Conservation (phyloP, 2,888 invertebrate species). For the Drosophila robusta region DNA sequence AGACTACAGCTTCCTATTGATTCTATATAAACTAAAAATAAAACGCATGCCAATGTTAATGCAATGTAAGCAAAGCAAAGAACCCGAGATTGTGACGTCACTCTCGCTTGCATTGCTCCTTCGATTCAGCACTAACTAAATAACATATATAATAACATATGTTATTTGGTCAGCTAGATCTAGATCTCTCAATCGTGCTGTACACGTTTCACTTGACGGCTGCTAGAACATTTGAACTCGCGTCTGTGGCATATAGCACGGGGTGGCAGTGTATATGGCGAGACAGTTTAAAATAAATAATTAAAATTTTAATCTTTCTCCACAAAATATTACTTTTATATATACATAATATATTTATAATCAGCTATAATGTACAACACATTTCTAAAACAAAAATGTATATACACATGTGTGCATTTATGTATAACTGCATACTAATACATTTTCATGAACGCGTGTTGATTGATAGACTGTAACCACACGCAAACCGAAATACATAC, state of each 20-base stretch:
- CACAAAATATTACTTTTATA: slow-evolving; percentile 1
- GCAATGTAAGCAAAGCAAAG: not conserved
- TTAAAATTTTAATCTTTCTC: not conserved
- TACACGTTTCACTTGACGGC: too few relatives aligned
- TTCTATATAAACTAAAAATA: too few relatives aligned
- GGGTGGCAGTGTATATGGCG: slow-evolving; percentile 32
- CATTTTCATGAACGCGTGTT: slow-evolving; percentile 12
- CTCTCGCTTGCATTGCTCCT: not conserved
- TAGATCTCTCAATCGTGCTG: too few relatives aligned
- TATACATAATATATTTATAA: slow-evolving; percentile 2
- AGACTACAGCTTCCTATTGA: too few relatives aligned
- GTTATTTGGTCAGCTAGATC: too few relatives aligned
- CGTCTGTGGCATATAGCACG: slow-evolving; percentile 24
- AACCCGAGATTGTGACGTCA: not conserved
- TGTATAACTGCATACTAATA: slow-evolving; percentile 1
- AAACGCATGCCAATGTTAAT: not conserved
- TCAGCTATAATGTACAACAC: not conserved
- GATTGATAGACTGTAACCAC: slow-evolving; percentile 36
- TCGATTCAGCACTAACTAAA: too few relatives aligned
- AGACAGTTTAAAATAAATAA: slow-evolving; percentile 2
- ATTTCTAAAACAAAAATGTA: slow-evolving; percentile 5
- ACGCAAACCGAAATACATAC: slow-evolving; percentile 3
- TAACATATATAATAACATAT: too few relatives aligned
- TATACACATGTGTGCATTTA: not conserved
- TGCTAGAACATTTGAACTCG: not conserved